Evolutionary conservation across 1,140 invertebrate genomes (phyloP).

Genomic region (Conus ventricosus): DNA sequence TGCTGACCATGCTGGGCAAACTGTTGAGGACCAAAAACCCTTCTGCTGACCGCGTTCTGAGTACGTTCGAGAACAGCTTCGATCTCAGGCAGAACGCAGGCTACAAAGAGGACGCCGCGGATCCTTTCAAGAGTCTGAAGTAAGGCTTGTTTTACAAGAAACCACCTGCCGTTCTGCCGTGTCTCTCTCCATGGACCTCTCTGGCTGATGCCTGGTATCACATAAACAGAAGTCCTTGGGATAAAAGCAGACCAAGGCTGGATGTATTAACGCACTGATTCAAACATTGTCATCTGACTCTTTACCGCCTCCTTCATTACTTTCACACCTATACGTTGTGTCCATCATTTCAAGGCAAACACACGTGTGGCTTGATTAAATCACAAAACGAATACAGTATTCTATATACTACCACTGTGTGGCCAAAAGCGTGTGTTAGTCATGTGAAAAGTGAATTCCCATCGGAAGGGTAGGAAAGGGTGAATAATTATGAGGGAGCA

Average conservation of each 20-base stretch:
- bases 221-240: background rate
- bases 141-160: background rate
- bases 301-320: background rate
- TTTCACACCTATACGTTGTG: too few relatives aligned
- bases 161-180: background rate
- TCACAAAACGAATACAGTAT: too few relatives aligned
- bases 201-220: too few relatives aligned
- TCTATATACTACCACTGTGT: too few relatives aligned
- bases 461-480: too few relatives aligned
- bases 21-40: background rate
- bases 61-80: background rate
- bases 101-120: background rate
- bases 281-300: background rate
- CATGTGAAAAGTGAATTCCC: too few relatives aligned
- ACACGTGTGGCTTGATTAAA: too few relatives aligned
- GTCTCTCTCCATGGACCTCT: background rate
- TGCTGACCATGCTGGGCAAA: background rate
- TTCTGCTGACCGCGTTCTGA: background rate
- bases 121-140: slow-evolving; percentile 8
- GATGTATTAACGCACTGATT: background rate
- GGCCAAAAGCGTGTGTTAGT: too few relatives aligned
- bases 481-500: too few relatives aligned
- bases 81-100: background rate
- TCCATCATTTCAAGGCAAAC: too few relatives aligned
- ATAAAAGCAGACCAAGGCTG: background rate